Conservation (phyloP, 2,888 invertebrate genomes). For the Diadromus collaris region DNA sequence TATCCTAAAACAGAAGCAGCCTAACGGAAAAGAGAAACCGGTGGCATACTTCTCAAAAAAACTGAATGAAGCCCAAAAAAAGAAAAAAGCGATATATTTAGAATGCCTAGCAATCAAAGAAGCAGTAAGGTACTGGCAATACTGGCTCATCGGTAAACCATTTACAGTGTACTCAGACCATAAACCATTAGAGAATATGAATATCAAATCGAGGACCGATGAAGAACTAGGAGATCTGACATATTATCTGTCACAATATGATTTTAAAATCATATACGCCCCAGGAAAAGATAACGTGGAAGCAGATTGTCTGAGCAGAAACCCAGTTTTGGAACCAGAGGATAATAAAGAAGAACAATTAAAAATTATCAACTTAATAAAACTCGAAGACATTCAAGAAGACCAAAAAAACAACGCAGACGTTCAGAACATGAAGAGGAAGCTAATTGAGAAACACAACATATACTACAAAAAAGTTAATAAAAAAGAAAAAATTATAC, state of each 20-base stretch:
- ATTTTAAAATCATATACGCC: conserved; percentile 33
- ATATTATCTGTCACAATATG: conserved; percentile 31
- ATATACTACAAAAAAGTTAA: conserved; percentile 55
- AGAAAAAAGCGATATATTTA: too few relatives aligned
- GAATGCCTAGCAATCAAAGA: conserved; percentile 22
- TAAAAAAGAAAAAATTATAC: conserved; percentile 56
- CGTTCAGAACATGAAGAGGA: conserved; percentile 35
- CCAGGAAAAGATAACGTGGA: conserved; percentile 38
- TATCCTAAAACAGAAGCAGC: conserved; percentile 53
- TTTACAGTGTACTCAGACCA: conserved; percentile 41
- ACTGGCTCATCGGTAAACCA: conserved; percentile 35
- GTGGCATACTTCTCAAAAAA: conserved; percentile 27
- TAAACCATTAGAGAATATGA: conserved; percentile 43
- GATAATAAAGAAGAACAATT: conserved; percentile 33
- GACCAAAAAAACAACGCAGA: conserved; percentile 44
- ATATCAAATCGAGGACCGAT: conserved; percentile 33
- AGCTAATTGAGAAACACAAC: conserved; percentile 45
- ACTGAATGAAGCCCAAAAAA: too few relatives aligned
- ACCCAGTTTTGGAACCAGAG: conserved; percentile 23
- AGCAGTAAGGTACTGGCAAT: conserved; percentile 43
- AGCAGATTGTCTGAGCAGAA: conserved; percentile 36
- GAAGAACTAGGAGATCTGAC: conserved; percentile 34
- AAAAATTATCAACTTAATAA: conserved; percentile 25
- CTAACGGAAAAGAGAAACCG: conserved; percentile 47
- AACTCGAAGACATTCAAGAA: neutral